A percentile compares a stretch with the other conserved stretches of the same genome.
These are phyloP conservation scores for Cynoglossus semilaevis DNA, from an alignment of 2,113 vertebrate species.

Conservation along the genomic window DNA sequence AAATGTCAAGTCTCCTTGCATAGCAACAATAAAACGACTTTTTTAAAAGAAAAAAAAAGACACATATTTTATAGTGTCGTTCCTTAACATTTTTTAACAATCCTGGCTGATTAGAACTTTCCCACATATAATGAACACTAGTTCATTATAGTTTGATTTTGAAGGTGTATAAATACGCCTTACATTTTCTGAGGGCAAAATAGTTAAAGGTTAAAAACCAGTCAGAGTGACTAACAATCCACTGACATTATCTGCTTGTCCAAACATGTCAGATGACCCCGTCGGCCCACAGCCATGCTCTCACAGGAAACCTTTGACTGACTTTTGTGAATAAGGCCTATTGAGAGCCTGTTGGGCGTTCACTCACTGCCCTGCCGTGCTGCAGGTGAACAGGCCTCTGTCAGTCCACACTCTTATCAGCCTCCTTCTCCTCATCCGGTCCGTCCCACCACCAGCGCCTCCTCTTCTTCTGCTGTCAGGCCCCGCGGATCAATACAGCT, in stretches of 20 bases:
- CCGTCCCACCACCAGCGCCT: slow-evolving; percentile 17
- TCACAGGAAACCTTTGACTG: slow-evolving; percentile 71
- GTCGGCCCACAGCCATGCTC: slow-evolving; percentile 46
- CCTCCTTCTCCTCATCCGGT: slow-evolving; percentile 55
- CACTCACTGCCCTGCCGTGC: slow-evolving; percentile 66
- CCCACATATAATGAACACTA: too few species aligned
- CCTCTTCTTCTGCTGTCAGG: slow-evolving; percentile 43
- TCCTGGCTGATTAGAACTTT: too few species aligned
- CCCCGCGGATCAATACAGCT: slow-evolving; percentile 75
- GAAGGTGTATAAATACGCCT: background rate
- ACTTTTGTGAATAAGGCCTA: slow-evolving; percentile 69
- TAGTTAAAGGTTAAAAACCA: background rate
- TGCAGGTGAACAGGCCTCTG: slow-evolving; percentile 54
- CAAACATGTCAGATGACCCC: slow-evolving; percentile 50
- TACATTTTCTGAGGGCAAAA: background rate
- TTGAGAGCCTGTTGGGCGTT: slow-evolving; percentile 68
- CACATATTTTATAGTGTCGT: too few species aligned
- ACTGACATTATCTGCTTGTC: slow-evolving; percentile 58
- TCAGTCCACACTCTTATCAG: slow-evolving; percentile 60
- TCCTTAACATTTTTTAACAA: too few species aligned
- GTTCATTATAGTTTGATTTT: background rate
- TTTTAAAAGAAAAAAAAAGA: too few species aligned
- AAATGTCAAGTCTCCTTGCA: too few species aligned
- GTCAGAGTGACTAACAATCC: slow-evolving; percentile 34
- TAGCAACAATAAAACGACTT: too few species aligned